Base-by-base conservation (phyloP, 2,888 invertebrate species). In the Monoplex corrugatus region DNA sequence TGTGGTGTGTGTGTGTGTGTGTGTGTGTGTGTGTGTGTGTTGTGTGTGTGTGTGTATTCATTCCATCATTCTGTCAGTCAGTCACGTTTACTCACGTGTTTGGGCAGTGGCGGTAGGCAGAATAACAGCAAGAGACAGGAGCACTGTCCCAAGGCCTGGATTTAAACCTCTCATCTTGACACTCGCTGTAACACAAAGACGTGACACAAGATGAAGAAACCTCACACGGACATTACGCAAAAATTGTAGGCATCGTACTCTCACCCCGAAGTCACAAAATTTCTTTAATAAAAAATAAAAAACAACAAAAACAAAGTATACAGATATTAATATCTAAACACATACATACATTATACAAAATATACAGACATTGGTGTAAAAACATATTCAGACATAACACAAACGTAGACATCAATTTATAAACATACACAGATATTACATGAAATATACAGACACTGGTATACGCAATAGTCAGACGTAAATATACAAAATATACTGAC, bases 91-190 rank as follows among this genome's bases (percentile, higher is more conserved):
- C 87, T 87, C 44, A 87, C 87, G 45, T 5, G 32, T 16, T 28
- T 87, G 87, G 5, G 87, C 87, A 16, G 50, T 87, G 43, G 87
- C 38, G 23, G 72, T 0, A 35, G 45, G 3, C n/a, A 72, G 35
- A 32, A 87, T 23, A n/a, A 87, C 0, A 23, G 72, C 43, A 40
- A 87, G 75, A 32, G 75, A 8, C 75, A 87, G 75, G 72, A 40
- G 6, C 43, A 38, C 87, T 72, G 82, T n/a, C 82, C 82, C 23
- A 43, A 63, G 43, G 32, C 43, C 43, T 63, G 43, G 68, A 44
- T 75, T 63, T 38, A 32, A 32, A 19, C 87, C 75, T 43, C 44
- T 43, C 86, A 86, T 86, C 32, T n/a, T 83, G 82, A 83, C 82
- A 45, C 82, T 43, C 82, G 44, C 82, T 83, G 82, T 10, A 80